Base-by-base conservation (phyloP, 2,888 invertebrate species). In the Microplitis manilae region DNA sequence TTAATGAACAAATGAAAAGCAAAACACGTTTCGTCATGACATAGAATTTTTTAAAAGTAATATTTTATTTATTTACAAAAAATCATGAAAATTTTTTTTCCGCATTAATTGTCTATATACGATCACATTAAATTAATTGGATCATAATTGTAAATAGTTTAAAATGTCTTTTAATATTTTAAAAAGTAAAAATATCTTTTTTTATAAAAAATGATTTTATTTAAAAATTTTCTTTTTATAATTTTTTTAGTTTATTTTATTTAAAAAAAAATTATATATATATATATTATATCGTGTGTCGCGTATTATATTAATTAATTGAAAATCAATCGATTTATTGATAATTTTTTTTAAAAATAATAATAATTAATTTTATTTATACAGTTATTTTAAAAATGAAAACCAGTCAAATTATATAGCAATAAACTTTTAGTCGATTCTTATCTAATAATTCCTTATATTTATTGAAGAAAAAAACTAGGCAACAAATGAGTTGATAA, bases 381-480 rank as follows among this genome's bases (percentile, higher is more conserved):
- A 67, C 9, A n/a, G 9, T 67, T 38, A n/a, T 67, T 60, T 15
- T 41, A 78, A 69, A 70, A 62, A 68, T 70, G 15, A 60, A 70
- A 70, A 77, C 70, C 80, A 81, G 78, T 80, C 79, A 79, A 79
- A 80, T 81, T 78, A 80, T 77, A 60, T 79, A 78, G 80, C 76
- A 77, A 80, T 80, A 80, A 79, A 72, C 68, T 77, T 69, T 72
- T 41, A 73, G 73, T 75, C 75, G 72, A 78, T 75, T 39, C 17
- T 60, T 69, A 39, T 50, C 60, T 74, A 68, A 15, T 50, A 17
- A 50, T 39, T 64, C 30, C 69, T 67, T 72, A 73, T n/a, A 20
- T 38, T 60, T 72, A 72, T 62, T 59, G 68, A 72, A 39, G 17
- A 72, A 71, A 61, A 77, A 79, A 78, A 17, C 50, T 50, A 50